A percentile compares a stretch with the other conserved stretches of the same genome.
Conservation (phyloP, 1,140 invertebrate genomes). For the Lucilia sericata region DNA sequence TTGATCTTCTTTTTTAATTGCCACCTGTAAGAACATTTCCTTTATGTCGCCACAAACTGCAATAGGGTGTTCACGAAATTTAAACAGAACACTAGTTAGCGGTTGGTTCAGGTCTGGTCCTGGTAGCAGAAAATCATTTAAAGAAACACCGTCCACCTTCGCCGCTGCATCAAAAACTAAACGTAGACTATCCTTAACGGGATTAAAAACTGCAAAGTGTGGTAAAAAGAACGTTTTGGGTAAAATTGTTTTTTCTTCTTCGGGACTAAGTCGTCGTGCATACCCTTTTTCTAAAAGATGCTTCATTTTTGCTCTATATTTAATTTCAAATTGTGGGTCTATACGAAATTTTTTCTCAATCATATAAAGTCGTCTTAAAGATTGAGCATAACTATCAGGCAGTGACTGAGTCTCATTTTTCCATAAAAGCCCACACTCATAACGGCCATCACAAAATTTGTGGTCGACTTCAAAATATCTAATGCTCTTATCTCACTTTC, state of each 20-base stretch:
- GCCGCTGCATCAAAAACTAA: slow-evolving; percentile 61
- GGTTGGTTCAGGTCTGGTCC: slow-evolving; percentile 54
- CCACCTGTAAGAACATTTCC: slow-evolving; percentile 62
- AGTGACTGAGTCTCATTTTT: not conserved
- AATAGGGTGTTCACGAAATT: slow-evolving; percentile 51
- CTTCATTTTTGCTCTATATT: not conserved
- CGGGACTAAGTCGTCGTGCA: too few species aligned
- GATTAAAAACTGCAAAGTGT: too few species aligned
- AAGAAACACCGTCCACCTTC: slow-evolving; percentile 46
- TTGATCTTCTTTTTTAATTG: slow-evolving; percentile 52
- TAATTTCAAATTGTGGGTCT: too few species aligned
- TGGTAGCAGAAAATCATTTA: slow-evolving; percentile 56
- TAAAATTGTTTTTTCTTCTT: too few species aligned
- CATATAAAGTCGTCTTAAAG: too few species aligned
- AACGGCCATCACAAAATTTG: not conserved
- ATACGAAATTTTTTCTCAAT: too few species aligned
- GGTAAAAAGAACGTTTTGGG: too few species aligned
- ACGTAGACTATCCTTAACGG: too few species aligned
- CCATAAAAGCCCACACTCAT: not conserved
- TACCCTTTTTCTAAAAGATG: too few species aligned
- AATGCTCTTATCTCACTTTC: slow-evolving; percentile 44
- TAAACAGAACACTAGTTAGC: slow-evolving; percentile 50
- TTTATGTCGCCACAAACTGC: slow-evolving; percentile 55
- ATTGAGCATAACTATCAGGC: slow-evolving; percentile 54
- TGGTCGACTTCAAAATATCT: too few species aligned